Conservation (phyloP, 2,888 invertebrate genomes). For the Drosophila stalkeri region DNA sequence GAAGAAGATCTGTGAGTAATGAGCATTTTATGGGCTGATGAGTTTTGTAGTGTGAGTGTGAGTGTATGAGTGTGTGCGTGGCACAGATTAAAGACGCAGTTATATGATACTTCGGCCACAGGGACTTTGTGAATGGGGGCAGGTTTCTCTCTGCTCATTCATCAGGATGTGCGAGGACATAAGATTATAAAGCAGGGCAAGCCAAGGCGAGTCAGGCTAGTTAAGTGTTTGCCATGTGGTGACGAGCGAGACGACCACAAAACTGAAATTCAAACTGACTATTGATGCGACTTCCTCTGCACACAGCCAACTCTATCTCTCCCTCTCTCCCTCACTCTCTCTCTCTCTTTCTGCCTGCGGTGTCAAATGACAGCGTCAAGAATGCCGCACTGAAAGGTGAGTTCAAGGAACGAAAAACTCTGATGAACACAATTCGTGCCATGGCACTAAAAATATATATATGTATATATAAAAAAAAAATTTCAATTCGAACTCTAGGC, state of each 20-base stretch:
- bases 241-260: constrained; percentile 40
- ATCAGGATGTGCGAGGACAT: constrained; percentile 38
- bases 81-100: constrained; percentile 55
- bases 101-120: constrained; percentile 31
- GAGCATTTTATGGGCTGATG: constrained; percentile 60
- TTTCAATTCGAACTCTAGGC: constrained; percentile 33
- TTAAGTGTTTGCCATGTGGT: constrained; percentile 32
- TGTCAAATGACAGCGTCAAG: constrained; percentile 66
- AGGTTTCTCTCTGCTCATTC: constrained; percentile 15
- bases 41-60: constrained; percentile 38
- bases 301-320: background rate
- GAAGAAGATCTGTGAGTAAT: constrained; percentile 35
- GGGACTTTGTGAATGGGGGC: constrained; percentile 27
- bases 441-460: constrained; percentile 25
- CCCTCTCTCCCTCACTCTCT: background rate
- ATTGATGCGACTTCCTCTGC: constrained; percentile 39
- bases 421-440: constrained; percentile 36
- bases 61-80: constrained; percentile 43
- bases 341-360: constrained; percentile 32
- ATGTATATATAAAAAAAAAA: constrained; percentile 4
- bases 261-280: constrained; percentile 59
- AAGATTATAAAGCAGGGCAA: constrained; percentile 8
- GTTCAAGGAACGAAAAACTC: constrained; percentile 51
- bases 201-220: constrained; percentile 16
- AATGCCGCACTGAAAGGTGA: constrained; percentile 38